A percentile compares a stretch with the other conserved stretches of the same genome.
phyloP scores from a whole-genome alignment of 2,797 vertebrate species.

The Sciaenops ocellatus region DNA sequence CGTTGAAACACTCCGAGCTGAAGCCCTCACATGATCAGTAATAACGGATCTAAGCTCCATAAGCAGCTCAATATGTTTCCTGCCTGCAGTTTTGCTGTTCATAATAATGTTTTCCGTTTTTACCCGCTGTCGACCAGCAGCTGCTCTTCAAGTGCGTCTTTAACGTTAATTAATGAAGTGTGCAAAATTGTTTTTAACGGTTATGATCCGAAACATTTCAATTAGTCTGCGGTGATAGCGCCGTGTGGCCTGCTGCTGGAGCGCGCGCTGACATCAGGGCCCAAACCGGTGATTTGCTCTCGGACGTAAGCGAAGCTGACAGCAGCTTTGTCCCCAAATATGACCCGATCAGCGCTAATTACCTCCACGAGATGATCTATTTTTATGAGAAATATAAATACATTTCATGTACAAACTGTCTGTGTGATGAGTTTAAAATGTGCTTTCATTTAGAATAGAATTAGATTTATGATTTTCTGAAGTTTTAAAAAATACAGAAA shows the following conservation, averaged over 20 bases:
- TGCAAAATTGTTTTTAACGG: constrained; percentile 89
- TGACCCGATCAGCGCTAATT: constrained; percentile 67
- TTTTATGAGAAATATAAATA: background rate
- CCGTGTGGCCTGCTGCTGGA: constrained; percentile 53
- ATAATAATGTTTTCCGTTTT: constrained; percentile 65
- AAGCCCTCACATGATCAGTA: constrained; percentile 11
- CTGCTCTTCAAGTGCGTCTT: constrained; percentile 89
- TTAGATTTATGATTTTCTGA: background rate
- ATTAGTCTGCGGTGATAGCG: constrained; percentile 74
- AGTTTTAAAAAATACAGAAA: background rate
- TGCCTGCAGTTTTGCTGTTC: constrained; percentile 21
- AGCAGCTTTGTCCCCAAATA: constrained; percentile 62
- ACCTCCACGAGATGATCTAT: constrained; percentile 51
- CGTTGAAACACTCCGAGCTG: background rate
- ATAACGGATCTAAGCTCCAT: constrained; percentile 43
- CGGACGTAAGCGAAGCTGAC: constrained; percentile 66
- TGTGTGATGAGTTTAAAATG: background rate
- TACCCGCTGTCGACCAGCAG: constrained; percentile 84
- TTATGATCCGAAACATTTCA: constrained; percentile 88
- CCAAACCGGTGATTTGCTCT: constrained; percentile 39
- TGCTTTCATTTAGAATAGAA: background rate
- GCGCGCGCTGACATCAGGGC: constrained; percentile 55
- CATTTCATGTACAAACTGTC: too few relatives aligned
- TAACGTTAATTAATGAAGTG: constrained; percentile 91
- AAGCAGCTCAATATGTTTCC: constrained; percentile 62